Percentiles rank a stretch among this genome's conserved stretches.
These are phyloP conservation scores for Drosophila malerkotliana DNA, from an alignment of 1,140 invertebrate genomes.

Conservation along the genomic window DNA sequence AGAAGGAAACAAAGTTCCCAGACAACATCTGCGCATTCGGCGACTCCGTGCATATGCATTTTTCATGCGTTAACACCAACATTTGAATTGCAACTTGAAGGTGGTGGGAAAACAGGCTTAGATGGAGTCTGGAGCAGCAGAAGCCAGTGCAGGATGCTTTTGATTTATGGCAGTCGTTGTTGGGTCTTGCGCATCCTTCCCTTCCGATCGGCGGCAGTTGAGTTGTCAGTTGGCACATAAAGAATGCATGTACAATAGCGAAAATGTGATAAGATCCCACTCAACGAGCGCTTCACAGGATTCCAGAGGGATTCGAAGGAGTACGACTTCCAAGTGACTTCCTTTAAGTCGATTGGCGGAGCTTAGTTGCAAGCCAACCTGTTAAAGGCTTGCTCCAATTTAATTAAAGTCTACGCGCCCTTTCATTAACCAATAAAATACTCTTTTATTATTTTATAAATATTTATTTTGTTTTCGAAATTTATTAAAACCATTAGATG, in stretches of 20 bases:
- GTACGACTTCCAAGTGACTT: neutral
- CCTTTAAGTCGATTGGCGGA: slow-evolving; percentile 16
- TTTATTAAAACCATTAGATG: slow-evolving; percentile 50
- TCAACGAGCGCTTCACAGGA: slow-evolving; percentile 42
- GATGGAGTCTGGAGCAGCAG: neutral
- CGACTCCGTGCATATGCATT: slow-evolving; percentile 70
- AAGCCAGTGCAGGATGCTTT: slow-evolving; percentile 59
- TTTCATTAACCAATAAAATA: neutral
- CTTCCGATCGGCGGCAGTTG: slow-evolving; percentile 66
- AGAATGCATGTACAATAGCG: slow-evolving; percentile 73
- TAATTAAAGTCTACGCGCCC: too few species aligned
- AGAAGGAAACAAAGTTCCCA: slow-evolving; percentile 40
- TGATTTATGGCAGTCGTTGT: slow-evolving; percentile 68
- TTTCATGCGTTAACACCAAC: slow-evolving; percentile 83
- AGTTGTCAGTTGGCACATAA: slow-evolving; percentile 66
- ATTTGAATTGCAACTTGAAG: slow-evolving; percentile 69
- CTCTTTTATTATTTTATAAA: slow-evolving; percentile 17
- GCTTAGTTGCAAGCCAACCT: neutral
- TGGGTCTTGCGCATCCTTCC: slow-evolving; percentile 28
- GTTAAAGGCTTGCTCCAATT: neutral
- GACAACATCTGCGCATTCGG: slow-evolving; percentile 54
- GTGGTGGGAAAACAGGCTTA: neutral
- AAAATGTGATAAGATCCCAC: slow-evolving; percentile 70
- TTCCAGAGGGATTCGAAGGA: slow-evolving; percentile 13
- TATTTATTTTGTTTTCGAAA: slow-evolving; percentile 57